Percentiles rank a stretch among this genome's conserved stretches.
Conservation (phyloP, 2,888 invertebrate genomes). For the Itoplectis maculator region DNA sequence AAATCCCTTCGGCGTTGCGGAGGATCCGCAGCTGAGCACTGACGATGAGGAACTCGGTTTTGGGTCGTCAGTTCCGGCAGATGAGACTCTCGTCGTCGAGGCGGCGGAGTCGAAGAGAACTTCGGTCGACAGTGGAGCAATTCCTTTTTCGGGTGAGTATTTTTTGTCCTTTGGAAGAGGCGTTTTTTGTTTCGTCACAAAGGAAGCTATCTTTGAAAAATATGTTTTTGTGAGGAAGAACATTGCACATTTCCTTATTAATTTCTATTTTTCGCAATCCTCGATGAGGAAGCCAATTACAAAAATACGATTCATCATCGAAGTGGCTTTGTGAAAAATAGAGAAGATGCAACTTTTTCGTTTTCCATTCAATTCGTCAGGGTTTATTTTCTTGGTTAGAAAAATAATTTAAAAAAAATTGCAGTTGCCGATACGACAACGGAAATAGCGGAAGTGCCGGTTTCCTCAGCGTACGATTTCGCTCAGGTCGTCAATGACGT, state of each 20-base stretch:
- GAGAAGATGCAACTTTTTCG: too few relatives aligned
- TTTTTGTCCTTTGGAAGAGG: neutral
- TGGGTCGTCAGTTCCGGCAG: constrained; percentile 54
- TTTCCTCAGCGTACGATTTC: constrained; percentile 61
- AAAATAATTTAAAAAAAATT: neutral
- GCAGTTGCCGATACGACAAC: constrained; percentile 72
- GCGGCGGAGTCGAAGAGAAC: constrained; percentile 72
- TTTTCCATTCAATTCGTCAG: too few relatives aligned
- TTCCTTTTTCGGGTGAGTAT: constrained; percentile 65
- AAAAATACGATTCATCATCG: too few relatives aligned
- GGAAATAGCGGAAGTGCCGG: constrained; percentile 72
- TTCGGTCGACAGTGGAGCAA: constrained; percentile 67
- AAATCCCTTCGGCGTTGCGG: constrained; percentile 75
- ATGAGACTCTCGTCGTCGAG: constrained; percentile 52
- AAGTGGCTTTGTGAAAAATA: too few relatives aligned
- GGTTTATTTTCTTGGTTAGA: too few relatives aligned
- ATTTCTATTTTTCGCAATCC: too few relatives aligned
- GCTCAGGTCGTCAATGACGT: constrained; percentile 10
- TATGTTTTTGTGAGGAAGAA: too few relatives aligned
- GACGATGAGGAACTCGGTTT: constrained; percentile 47
- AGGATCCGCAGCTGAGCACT: constrained; percentile 39
- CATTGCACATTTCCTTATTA: too few relatives aligned
- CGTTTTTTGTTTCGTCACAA: too few relatives aligned
- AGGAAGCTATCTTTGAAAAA: too few relatives aligned
- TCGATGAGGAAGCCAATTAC: too few relatives aligned